phyloP scores from a whole-genome alignment of 2,888 invertebrate genomes.

The Cephus nigrinus region DNA sequence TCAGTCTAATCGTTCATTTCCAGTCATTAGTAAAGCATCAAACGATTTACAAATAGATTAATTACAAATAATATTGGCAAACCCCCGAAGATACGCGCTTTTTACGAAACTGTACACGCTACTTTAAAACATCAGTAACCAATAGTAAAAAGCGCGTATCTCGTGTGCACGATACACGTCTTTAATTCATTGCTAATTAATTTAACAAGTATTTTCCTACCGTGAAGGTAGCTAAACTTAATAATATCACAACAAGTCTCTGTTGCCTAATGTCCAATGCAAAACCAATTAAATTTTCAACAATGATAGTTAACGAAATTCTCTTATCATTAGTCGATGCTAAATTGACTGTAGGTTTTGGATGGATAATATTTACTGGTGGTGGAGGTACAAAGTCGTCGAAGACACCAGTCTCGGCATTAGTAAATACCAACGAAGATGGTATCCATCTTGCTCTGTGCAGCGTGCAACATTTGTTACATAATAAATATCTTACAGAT shows the following conservation, averaged over 20 bases:
- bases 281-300: slow-evolving; percentile 45
- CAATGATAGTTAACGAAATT: slow-evolving; percentile 41
- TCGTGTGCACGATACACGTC: not conserved
- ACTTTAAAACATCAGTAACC: not conserved
- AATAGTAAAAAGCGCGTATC: not conserved
- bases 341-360: slow-evolving; percentile 68
- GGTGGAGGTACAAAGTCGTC: slow-evolving; percentile 77
- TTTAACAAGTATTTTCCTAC: slow-evolving; percentile 12
- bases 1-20: slow-evolving; percentile 40
- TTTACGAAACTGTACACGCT: slow-evolving; percentile 4
- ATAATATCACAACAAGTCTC: slow-evolving; percentile 19
- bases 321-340: slow-evolving; percentile 47
- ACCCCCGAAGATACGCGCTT: slow-evolving; percentile 21
- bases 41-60: slow-evolving; percentile 43
- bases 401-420: slow-evolving; percentile 70
- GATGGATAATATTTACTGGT: slow-evolving; percentile 78
- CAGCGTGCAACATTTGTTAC: slow-evolving; percentile 26
- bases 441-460: slow-evolving; percentile 73
- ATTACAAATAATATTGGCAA: slow-evolving; percentile 31
- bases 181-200: not conserved
- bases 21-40: slow-evolving; percentile 43
- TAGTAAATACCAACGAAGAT: slow-evolving; percentile 74
- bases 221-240: slow-evolving; percentile 25
- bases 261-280: slow-evolving; percentile 40
- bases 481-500: not conserved